phyloP scores from a whole-genome alignment of 2,888 invertebrate species.

The Pristionchus japonicus region DNA sequence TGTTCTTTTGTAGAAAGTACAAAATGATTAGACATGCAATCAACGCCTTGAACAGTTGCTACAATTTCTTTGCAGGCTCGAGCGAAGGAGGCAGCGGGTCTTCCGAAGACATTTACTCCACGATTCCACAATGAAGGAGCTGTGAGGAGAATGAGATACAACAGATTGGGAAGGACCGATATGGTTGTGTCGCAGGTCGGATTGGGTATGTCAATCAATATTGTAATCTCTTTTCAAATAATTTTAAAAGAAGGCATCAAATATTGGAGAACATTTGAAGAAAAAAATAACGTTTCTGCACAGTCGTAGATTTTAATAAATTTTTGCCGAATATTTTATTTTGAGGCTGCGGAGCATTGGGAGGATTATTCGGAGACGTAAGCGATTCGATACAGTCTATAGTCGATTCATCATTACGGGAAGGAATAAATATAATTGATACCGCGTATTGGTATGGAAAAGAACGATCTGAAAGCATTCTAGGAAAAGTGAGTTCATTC shows the following conservation, averaged over 20 bases:
- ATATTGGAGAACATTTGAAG: neutral
- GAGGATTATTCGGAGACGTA: constrained; percentile 68
- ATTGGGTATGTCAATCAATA: constrained; percentile 55
- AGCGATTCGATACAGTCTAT: constrained; percentile 83
- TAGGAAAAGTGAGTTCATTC: constrained; percentile 82
- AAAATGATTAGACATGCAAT: too few relatives aligned
- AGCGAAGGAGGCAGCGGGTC: constrained; percentile 16
- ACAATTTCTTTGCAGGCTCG: constrained; percentile 19
- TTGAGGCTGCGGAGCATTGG: constrained; percentile 66
- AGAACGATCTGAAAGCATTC: constrained; percentile 85
- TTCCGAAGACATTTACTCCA: constrained; percentile 61
- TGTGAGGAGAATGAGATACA: constrained; percentile 63
- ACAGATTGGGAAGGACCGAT: constrained; percentile 80
- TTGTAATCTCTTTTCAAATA: too few relatives aligned
- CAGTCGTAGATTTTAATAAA: neutral
- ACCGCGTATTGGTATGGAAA: constrained; percentile 94
- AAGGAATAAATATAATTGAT: constrained; percentile 91
- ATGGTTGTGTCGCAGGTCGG: constrained; percentile 65
- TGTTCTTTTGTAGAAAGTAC: too few relatives aligned
- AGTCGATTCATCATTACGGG: constrained; percentile 83
- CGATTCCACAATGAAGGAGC: constrained; percentile 65
- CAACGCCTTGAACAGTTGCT: too few relatives aligned
- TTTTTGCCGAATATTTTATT: too few relatives aligned
- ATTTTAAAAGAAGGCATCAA: neutral
- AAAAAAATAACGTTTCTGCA: too few relatives aligned